Evolutionary conservation across 2,113 vertebrate genomes (phyloP).

Genomic region (Gallinago media): DNA sequence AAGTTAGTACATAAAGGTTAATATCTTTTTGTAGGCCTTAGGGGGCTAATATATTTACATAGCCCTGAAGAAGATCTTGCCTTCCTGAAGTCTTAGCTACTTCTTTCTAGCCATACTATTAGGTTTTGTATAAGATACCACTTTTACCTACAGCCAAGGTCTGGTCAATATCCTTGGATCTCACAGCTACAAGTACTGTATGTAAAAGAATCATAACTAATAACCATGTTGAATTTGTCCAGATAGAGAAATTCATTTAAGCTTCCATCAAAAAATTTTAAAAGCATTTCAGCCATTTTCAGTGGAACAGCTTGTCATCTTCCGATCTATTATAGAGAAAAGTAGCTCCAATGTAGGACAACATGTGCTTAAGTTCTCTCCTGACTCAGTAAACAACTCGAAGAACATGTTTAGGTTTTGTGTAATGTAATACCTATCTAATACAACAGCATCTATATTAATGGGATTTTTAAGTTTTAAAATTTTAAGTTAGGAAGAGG

Average conservation of each 20-base stretch:
- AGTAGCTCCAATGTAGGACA: neutral
- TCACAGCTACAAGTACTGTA: neutral
- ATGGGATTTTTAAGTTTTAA: neutral
- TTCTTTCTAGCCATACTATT: neutral
- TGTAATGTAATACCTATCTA: neutral
- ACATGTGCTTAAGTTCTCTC: neutral
- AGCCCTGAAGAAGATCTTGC: neutral
- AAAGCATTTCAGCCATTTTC: neutral
- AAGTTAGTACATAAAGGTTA: neutral
- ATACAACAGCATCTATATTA: neutral
- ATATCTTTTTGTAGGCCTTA: neutral
- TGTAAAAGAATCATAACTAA: neutral
- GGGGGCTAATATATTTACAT: neutral
- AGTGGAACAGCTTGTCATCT: neutral
- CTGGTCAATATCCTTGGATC: rapidly evolving
- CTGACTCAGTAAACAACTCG: neutral
- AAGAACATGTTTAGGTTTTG: neutral
- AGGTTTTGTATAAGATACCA: rapidly evolving
- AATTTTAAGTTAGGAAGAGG: neutral
- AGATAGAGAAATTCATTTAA: neutral
- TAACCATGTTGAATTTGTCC: neutral
- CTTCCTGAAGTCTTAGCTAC: neutral
- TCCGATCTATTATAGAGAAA: neutral
- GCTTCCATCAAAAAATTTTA: neutral
- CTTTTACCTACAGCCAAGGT: neutral